Base-by-base conservation (phyloP, 2,888 invertebrate species). In the Callyntrura sp. region DNA sequence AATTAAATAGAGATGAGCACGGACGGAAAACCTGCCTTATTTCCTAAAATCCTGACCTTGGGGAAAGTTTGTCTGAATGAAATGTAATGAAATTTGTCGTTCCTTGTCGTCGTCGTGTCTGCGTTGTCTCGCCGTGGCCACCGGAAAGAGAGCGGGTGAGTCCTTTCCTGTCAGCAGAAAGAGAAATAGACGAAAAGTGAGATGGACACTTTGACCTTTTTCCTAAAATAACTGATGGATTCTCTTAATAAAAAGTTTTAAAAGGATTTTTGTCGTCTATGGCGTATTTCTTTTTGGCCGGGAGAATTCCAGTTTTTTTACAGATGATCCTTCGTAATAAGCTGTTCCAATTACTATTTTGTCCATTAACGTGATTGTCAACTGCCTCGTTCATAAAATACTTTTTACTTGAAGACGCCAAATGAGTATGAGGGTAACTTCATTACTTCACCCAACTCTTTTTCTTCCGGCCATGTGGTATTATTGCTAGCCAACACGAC, bases 71-170 rank as follows among this genome's bases (percentile, higher is more conserved):
- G 5, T n/a, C 14, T 0, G 65, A 65, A 76, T 23, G 48, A 76
- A 76, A 76, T 76, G 48, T 76, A 78, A 78, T 78, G 78, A 78
- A 78, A 78, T 70, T 70, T 35, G 70, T 70, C 25, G 28, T 28
- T 35, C 25, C 11, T 78, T 48, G 48, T 48, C 48, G 51, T 48
- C 45, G 5, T 12, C 48, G 45, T 28, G 76, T 48, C 45, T 17
- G 12, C 25, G 78, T 55, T 51, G 9, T 78, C 55, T 25, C 17
- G 14, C 55, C 28, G n/a, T 48, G 48, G 23, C 8, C 25, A 65
- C 1, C 51, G 9, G 51, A 51, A 2, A 14, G 51, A 8, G 9
- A 51, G n/a, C n/a, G n/a, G n/a, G n/a, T n/a, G n/a, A n/a, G 51
- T 2, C n/a, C 35, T 35, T 35, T 35, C 35, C n/a, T 51, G 51